These are phyloP conservation scores for Aurelia aurita DNA, from an alignment of 30 jellyfish, hydroid and myxozoan genomes.

Conservation along the genomic window DNA sequence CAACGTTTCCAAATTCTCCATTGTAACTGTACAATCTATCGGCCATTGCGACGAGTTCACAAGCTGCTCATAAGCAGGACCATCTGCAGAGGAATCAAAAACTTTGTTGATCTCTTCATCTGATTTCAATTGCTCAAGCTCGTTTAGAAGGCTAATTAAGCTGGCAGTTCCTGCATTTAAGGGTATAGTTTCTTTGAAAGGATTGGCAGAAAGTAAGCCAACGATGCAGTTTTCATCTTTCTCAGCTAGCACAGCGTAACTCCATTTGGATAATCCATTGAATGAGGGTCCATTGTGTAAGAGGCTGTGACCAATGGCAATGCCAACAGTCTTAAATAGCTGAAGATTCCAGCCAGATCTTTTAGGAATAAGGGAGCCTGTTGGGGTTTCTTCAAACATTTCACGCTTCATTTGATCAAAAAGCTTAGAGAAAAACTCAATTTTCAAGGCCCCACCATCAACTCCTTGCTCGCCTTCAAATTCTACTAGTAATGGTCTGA, in stretches of 20 bases:
- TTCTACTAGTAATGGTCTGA: background rate
- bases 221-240: constrained; percentile 27
- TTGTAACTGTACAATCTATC: background rate
- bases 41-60: constrained; percentile 57
- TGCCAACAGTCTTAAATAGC: constrained; percentile 60
- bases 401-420: constrained; percentile 30
- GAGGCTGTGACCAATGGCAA: constrained; percentile 63
- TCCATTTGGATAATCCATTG: constrained; percentile 1
- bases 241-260: constrained; percentile 27
- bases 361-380: constrained; percentile 49
- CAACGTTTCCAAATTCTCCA: constrained; percentile 29
- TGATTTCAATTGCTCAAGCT: constrained; percentile 1
- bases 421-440: constrained; percentile 28
- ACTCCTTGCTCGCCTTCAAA: constrained; percentile 19
- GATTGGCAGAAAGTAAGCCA: background rate
- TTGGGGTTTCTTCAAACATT: constrained; percentile 48
- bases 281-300: constrained; percentile 62
- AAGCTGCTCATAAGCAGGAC: constrained; percentile 67
- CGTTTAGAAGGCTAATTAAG: constrained; percentile 8
- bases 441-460: constrained; percentile 39
- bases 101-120: constrained; percentile 30
- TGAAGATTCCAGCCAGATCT: constrained; percentile 69
- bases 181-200: constrained; percentile 23
- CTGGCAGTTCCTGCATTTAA: constrained; percentile 52
- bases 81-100: constrained; percentile 44